Base-by-base conservation (phyloP, 1,140 invertebrate species). In the Drosophila ficusphila region DNA sequence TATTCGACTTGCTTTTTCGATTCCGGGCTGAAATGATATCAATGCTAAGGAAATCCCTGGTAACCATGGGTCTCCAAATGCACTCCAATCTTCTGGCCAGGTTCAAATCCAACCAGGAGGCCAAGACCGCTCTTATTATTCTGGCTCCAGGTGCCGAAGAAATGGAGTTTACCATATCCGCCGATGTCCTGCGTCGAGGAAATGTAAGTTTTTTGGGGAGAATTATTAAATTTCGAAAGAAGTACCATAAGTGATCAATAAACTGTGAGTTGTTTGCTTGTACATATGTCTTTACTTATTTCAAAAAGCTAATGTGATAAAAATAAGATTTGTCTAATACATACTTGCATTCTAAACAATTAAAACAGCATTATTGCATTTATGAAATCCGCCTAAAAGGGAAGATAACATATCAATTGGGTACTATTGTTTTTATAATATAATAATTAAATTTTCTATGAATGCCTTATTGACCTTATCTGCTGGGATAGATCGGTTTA, bases 91-190 rank as follows among this genome's bases (percentile, higher is more conserved):
- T 9, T 16, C 2, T 52, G 18, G 6, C 4, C 18, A 52, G 47
- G 5, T 36, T 4, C 6, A 60, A 39, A 6, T 29, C 23, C 8
- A 36, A 8, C 18, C 8, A 29, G 9, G 21, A 31, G 9, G 9
- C 52, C 0, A 91, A 91, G 33, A 79, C n/a, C 5, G 98, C 96
- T 7, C 86, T 98, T 8, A 92, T 98, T 36, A 93, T 98, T 44
- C 90, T 98, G 23, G 95, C 97, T 1, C 94, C 96, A 67, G 98
- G 98, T 0, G 94, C 96, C 11, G 98, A 99, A 92, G 98, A 99
- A 93, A 99, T 99, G 95, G 99, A 99, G 93, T 95, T 97, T 44
- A 95, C 98, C 5, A 97, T 98, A 46, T 95, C 97, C 3, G 95
- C 95, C 21, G 98, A 99, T 92, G 95, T 99, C 58, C 92, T 99